Percentiles rank a stretch among this genome's conserved stretches.
Conservation (phyloP, 2,113 vertebrate species). For the Paedocypris sp. region DNA sequence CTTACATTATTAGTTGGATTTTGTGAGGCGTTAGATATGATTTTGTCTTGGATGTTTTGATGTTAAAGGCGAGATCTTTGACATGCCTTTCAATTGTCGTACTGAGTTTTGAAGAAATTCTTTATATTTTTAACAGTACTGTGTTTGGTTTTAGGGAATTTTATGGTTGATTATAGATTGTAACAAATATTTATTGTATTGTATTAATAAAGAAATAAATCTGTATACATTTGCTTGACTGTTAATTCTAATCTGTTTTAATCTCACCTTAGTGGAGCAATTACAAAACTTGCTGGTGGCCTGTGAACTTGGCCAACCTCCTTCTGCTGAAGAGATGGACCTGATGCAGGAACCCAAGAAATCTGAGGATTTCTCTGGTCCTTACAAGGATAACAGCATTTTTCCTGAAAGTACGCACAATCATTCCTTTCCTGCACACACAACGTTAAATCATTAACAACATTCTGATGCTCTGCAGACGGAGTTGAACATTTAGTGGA, state of each 20-base stretch:
- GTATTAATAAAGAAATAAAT: neutral
- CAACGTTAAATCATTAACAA: too few species aligned
- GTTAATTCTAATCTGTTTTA: neutral
- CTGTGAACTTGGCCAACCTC: conserved; percentile 29
- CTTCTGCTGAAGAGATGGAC: conserved; percentile 39
- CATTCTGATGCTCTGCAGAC: conserved; percentile 43
- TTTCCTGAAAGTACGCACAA: neutral
- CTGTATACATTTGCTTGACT: neutral
- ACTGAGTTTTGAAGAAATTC: too few species aligned
- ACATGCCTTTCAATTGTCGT: too few species aligned
- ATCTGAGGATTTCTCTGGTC: conserved; percentile 46
- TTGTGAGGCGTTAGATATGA: too few species aligned
- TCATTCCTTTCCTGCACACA: too few species aligned
- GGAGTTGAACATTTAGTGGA: conserved; percentile 45
- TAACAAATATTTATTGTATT: too few species aligned
- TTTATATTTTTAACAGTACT: too few species aligned
- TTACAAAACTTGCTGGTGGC: conserved; percentile 67
- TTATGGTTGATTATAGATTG: too few species aligned
- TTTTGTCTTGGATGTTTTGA: too few species aligned
- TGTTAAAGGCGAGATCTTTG: too few species aligned
- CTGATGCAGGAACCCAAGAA: conserved; percentile 28
- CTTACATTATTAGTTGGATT: too few species aligned
- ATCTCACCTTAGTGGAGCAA: conserved; percentile 62
- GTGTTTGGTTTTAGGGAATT: too few species aligned
- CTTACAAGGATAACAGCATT: conserved; percentile 40